Evolutionary conservation across 1,140 invertebrate species (phyloP).

Genomic region (Steinernema khuongi): DNA sequence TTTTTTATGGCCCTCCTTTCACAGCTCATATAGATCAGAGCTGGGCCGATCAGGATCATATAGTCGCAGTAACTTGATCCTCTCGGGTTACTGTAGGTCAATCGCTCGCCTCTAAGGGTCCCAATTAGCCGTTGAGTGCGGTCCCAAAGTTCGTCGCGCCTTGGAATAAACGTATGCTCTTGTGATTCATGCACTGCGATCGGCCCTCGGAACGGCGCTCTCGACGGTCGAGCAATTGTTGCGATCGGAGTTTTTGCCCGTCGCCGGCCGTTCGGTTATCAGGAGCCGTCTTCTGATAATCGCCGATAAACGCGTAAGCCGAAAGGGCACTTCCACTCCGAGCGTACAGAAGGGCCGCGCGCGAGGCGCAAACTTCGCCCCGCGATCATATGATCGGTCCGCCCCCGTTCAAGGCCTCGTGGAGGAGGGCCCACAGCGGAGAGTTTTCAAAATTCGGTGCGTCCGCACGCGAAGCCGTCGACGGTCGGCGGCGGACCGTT

Average conservation of each 20-base stretch:
- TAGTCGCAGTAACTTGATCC: too few species aligned
- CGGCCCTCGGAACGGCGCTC: neutral
- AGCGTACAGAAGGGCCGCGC: too few species aligned
- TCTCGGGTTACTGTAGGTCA: too few species aligned
- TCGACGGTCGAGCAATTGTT: neutral
- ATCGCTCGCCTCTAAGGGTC: too few species aligned
- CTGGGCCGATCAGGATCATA: too few species aligned
- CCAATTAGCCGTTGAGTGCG: too few species aligned
- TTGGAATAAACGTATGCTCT: slow-evolving; percentile 2
- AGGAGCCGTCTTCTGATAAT: neutral
- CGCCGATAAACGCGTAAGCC: neutral
- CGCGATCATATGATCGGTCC: neutral
- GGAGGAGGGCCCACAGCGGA: too few species aligned
- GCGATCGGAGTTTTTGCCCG: neutral
- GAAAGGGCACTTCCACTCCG: too few species aligned
- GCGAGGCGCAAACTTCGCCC: too few species aligned
- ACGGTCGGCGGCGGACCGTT: neutral
- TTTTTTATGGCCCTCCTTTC: too few species aligned
- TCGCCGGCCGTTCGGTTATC: neutral
- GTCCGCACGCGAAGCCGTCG: neutral
- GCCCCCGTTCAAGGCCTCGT: neutral
- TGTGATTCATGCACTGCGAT: neutral
- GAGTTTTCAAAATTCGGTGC: neutral
- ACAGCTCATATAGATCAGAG: too few species aligned
- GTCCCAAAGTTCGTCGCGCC: too few species aligned